These are phyloP conservation scores for Dendrocopos noguchii DNA, from an alignment of 2,113 vertebrate genomes.

Conservation along the genomic window DNA sequence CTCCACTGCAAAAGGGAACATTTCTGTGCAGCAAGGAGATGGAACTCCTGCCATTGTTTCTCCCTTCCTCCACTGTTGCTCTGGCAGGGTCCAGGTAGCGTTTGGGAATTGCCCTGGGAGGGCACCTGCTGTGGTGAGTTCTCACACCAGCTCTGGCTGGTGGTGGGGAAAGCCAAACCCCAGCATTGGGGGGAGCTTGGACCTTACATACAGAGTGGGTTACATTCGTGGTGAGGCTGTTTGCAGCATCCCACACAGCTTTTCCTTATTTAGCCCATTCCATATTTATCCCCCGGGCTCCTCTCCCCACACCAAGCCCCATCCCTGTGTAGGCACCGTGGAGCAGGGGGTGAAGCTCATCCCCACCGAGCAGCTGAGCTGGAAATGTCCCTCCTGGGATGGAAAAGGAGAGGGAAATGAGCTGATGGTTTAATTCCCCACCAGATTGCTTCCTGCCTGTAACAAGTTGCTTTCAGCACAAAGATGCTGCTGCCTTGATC, in stretches of 20 bases:
- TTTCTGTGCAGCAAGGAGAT: background rate
- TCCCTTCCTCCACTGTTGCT: accelerated
- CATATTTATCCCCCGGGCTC: background rate
- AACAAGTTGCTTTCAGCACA: background rate
- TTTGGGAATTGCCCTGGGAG: background rate
- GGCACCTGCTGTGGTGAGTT: accelerated
- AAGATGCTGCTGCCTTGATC: background rate
- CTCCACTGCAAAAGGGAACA: background rate
- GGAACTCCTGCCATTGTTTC: background rate
- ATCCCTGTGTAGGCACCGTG: accelerated
- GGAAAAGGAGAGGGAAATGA: background rate
- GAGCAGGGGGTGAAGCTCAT: background rate
- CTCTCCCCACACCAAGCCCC: background rate
- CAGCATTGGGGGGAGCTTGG: background rate
- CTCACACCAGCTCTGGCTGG: background rate
- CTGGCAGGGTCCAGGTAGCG: background rate
- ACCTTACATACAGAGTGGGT: background rate
- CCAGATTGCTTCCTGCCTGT: background rate
- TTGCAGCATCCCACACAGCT: constrained; percentile 33
- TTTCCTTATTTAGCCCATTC: constrained; percentile 23
- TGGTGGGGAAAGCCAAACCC: background rate
- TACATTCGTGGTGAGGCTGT: background rate
- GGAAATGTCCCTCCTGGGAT: background rate
- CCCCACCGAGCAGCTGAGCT: background rate
- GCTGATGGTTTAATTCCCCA: background rate